Evolutionary conservation across 2,888 invertebrate genomes (phyloP).

Genomic region (Macaria liturata): DNA sequence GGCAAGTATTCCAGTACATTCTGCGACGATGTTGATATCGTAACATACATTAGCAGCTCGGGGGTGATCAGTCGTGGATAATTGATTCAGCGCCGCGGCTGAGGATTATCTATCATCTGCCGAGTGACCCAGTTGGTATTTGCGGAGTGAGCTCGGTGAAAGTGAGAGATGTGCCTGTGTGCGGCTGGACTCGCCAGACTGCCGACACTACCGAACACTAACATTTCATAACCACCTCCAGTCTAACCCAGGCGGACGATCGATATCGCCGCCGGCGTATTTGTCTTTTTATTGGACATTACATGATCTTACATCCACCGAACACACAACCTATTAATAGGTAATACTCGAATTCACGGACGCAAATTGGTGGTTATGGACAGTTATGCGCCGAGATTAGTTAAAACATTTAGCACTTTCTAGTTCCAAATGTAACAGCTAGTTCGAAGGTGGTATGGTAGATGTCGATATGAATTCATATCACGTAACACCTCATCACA

Average conservation of each 20-base stretch:
- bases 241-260: constrained; percentile 53
- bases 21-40: constrained; percentile 15
- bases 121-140: constrained; percentile 60
- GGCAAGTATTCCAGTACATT: constrained; percentile 40
- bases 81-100: constrained; percentile 39
- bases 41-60: constrained; percentile 11
- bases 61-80: constrained; percentile 35
- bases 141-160: constrained; percentile 62
- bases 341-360: constrained; percentile 16
- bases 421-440: constrained; percentile 2
- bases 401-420: not conserved
- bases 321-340: not conserved
- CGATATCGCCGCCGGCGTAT: constrained; percentile 54
- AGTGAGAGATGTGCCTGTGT: constrained; percentile 64
- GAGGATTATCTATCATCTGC: constrained; percentile 49
- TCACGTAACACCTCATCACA: constrained; percentile 43
- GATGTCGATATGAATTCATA: constrained; percentile 38
- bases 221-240: constrained; percentile 65
- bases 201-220: constrained; percentile 33
- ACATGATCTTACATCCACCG: constrained; percentile 56
- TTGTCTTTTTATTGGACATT: constrained; percentile 48
- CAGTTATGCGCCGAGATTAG: constrained; percentile 29
- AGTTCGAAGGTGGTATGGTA: constrained; percentile 15
- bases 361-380: constrained; percentile 36
- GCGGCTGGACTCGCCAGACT: constrained; percentile 51